These are phyloP conservation scores for Hybos culiciformis DNA, from an alignment of 2,888 invertebrate species.

Conservation along the genomic window DNA sequence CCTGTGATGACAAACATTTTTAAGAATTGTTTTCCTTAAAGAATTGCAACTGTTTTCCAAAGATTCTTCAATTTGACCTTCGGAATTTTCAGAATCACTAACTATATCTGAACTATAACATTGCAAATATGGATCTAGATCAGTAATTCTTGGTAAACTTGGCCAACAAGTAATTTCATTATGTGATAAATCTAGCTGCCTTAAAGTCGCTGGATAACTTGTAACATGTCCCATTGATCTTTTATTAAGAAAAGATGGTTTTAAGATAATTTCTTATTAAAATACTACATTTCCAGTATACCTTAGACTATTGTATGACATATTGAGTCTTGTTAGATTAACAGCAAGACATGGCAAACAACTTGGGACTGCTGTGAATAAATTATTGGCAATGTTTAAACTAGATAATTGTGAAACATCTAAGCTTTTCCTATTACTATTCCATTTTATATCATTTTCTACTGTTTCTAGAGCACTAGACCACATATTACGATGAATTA, in stretches of 20 bases:
- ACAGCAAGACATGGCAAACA: conserved; percentile 85
- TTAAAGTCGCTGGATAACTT: conserved; percentile 75
- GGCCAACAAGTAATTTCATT: conserved; percentile 88
- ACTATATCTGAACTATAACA: conserved; percentile 64
- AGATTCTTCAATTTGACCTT: conserved; percentile 19
- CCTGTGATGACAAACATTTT: conserved; percentile 74
- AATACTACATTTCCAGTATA: conserved; percentile 25
- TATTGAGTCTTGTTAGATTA: conserved; percentile 70
- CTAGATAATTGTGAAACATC: conserved; percentile 51
- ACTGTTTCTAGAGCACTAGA: conserved; percentile 50
- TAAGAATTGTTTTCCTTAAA: conserved; percentile 56
- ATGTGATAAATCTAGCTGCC: conserved; percentile 84
- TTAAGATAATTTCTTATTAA: no score
- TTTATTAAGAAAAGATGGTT: conserved; percentile 6
- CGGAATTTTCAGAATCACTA: conserved; percentile 21
- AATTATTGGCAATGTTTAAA: conserved; percentile 81
- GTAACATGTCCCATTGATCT: conserved; percentile 76
- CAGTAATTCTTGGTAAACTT: conserved; percentile 58
- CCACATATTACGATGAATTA: conserved; percentile 69
- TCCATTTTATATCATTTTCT: conserved; percentile 46
- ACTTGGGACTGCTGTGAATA: conserved; percentile 74
- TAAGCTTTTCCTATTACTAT: conserved; percentile 39
- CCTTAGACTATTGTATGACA: conserved; percentile 73
- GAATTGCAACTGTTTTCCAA: conserved; percentile 32
- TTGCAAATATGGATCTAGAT: conserved; percentile 50